Percentiles rank a stretch among this genome's conserved stretches.
Conservation (phyloP, 2,797 vertebrate species). For the Okamejei kenojei region DNA sequence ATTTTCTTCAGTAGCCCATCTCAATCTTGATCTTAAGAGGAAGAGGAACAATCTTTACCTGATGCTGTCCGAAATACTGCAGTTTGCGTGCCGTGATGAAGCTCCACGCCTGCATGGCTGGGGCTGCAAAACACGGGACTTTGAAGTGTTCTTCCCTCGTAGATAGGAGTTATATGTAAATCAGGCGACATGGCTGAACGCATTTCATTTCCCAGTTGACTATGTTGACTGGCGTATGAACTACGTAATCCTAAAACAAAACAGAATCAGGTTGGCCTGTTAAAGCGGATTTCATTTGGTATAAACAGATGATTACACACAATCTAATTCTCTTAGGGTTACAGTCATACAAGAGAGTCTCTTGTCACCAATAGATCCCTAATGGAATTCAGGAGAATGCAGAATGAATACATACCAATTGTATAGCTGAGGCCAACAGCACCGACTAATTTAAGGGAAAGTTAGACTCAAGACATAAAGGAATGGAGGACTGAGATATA, state of each 20-base stretch:
- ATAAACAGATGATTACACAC: neutral
- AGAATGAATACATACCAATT: neutral
- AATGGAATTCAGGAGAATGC: neutral
- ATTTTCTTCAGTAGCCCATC: neutral
- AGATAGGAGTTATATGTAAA: slow-evolving; percentile 87
- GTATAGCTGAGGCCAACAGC: neutral
- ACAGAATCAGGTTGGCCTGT: slow-evolving; percentile 38
- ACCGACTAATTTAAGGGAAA: neutral
- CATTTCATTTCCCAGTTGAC: slow-evolving; percentile 78
- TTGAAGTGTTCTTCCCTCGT: slow-evolving; percentile 84
- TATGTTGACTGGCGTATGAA: slow-evolving; percentile 88
- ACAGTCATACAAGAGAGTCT: neutral
- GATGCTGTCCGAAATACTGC: slow-evolving; percentile 75
- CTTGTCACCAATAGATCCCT: neutral
- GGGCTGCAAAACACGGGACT: slow-evolving; percentile 82
- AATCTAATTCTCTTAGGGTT: neutral
- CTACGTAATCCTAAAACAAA: slow-evolving; percentile 70
- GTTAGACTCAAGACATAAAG: neutral
- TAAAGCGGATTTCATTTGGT: neutral
- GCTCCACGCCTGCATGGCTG: slow-evolving; percentile 69
- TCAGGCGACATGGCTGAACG: slow-evolving; percentile 81
- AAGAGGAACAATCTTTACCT: slow-evolving; percentile 57
- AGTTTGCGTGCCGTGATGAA: slow-evolving; percentile 66
- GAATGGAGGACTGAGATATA: no score
- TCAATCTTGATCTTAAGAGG: neutral